Conservation (phyloP, 2,888 invertebrate species). For the Andrena minutula region DNA sequence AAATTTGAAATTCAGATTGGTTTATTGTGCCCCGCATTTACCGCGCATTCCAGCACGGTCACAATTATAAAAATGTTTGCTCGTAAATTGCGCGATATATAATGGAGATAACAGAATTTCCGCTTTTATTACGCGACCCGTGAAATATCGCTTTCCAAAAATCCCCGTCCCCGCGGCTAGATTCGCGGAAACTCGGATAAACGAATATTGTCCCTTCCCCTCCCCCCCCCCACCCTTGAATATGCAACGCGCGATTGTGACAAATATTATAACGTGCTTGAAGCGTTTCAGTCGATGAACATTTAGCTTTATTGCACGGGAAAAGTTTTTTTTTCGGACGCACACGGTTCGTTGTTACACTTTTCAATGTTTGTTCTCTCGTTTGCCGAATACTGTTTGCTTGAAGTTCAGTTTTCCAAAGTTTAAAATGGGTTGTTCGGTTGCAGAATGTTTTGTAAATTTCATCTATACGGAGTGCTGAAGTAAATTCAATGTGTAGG, state of each 20-base stretch:
- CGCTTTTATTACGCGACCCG: constrained; percentile 56
- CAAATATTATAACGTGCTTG: constrained; percentile 27
- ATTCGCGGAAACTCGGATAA: background rate
- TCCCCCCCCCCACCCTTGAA: background rate
- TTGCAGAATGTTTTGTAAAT: no score
- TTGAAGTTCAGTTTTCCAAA: no score
- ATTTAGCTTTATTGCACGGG: background rate
- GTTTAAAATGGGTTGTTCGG: no score
- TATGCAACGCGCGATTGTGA: constrained; percentile 5
- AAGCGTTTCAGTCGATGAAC: background rate
- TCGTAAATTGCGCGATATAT: constrained; percentile 62
- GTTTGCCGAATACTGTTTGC: no score
- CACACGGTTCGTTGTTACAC: background rate
- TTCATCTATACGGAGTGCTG: no score
- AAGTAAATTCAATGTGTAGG: no score
- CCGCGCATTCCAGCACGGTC: constrained; percentile 28
- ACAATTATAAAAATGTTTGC: constrained; percentile 69
- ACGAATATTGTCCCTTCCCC: constrained; percentile 8
- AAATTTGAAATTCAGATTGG: constrained; percentile 67
- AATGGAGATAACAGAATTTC: constrained; percentile 61
- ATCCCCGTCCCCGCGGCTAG: constrained; percentile 14
- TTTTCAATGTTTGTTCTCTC: background rate
- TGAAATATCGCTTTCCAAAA: constrained; percentile 62
- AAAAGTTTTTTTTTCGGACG: background rate
- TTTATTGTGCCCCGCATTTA: constrained; percentile 58